These are phyloP conservation scores for Zosterops hypoxanthus DNA, from an alignment of 2,113 vertebrate genomes.

Conservation along the genomic window DNA sequence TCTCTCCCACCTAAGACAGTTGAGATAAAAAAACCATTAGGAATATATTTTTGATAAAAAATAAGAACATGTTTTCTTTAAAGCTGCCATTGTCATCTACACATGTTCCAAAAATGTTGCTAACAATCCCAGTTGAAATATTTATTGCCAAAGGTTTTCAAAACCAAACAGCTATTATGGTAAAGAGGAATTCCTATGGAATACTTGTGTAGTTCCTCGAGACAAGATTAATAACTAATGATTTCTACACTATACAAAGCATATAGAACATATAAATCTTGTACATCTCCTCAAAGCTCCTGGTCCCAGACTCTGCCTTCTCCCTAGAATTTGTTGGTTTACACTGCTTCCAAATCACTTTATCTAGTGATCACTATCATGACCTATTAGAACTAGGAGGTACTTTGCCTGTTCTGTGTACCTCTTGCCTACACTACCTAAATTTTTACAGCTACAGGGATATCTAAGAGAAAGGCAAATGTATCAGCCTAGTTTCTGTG, in stretches of 20 bases:
- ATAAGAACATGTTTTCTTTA: not conserved
- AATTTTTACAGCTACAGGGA: not conserved
- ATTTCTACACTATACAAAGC: not conserved
- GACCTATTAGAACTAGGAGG: not conserved
- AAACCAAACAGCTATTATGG: not conserved
- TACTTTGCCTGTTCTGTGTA: not conserved
- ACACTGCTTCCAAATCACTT: not conserved
- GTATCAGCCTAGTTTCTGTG: not conserved
- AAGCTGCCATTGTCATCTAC: not conserved
- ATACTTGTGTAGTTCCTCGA: not conserved
- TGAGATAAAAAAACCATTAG: not conserved
- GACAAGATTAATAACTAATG: not conserved
- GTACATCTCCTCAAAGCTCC: not conserved
- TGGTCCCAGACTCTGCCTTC: not conserved
- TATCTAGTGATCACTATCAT: not conserved
- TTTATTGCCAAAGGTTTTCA: not conserved
- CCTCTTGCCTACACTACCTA: not conserved
- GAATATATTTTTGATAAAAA: not conserved
- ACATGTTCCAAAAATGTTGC: not conserved
- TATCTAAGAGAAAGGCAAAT: not conserved
- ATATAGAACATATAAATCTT: not conserved
- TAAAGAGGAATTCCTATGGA: not conserved
- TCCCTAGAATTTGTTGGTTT: not conserved
- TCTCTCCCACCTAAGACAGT: slow-evolving; percentile 87
- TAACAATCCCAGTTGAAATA: not conserved